Evolutionary conservation across 2,113 vertebrate species (phyloP), one percentile per base, ranked within the genome.

Genomic region (Neogale vison): DNA sequence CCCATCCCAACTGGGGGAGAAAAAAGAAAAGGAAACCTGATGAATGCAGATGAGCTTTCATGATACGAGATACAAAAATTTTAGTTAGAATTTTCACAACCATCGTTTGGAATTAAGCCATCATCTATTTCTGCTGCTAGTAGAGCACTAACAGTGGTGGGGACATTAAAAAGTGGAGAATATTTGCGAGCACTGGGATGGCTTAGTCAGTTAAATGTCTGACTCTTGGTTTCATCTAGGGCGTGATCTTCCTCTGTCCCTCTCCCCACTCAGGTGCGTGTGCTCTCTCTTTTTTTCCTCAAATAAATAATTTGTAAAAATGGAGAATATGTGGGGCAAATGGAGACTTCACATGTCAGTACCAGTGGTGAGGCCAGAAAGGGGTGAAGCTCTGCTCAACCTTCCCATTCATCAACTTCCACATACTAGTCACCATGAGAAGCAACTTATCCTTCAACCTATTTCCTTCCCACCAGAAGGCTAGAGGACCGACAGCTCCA

Each of bases 41-140:
- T 57, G 45, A 92, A 92, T 50, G 90, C 86, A 52, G n/a, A 76
- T 57, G 79, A 81, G 13, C 94, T 96, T 96, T 82, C 95, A 95
- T 93, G 61, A 59, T 23, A 45, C 36, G 20, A 91, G 31, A 65
- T 88, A 4, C 0, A 71, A 61, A 72, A 50, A 61, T 95, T 95
- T 74, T 45, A 55, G 24, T 83, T 34, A 80, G 76, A 63, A 57
- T 88, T 96, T 95, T 29, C 12, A 82, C 39, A 88, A 7, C 13
- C 34, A n/a, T 90, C 13, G 7, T 47, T 91, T 63, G 89, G 7
- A 86, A 26, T 23, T 34, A 39, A 84, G 10, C 8, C 13, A 72
- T 59, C 29, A 23, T 65, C 80, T 84, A 24, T 34, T 81, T 93
- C 34, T 72, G 6, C 24, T 87, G 45, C 12, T 86, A 34, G 61